Conservation (phyloP, 2,888 invertebrate species). For the Yponomeuta malinellus region DNA sequence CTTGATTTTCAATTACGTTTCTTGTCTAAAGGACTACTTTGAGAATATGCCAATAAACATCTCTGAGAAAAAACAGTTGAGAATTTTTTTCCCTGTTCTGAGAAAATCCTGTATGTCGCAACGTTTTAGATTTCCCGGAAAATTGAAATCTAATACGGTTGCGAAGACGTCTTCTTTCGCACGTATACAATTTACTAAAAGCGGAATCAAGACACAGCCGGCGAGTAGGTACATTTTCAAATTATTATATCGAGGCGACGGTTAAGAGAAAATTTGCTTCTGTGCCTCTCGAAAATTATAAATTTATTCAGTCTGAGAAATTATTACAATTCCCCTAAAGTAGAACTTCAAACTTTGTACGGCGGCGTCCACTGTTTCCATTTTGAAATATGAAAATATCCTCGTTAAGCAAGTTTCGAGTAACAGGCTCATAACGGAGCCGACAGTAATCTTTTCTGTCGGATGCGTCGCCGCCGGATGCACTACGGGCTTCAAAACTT, state of each 20-base stretch:
- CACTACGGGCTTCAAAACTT: slow-evolving; percentile 11
- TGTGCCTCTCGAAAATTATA: neutral
- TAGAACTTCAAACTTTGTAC: neutral
- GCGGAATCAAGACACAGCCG: slow-evolving; percentile 4
- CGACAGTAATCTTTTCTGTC: neutral
- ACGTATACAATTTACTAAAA: neutral
- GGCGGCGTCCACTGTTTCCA: neutral
- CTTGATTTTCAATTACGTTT: neutral
- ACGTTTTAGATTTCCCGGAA: neutral
- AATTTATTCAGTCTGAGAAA: neutral
- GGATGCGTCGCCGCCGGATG: neutral
- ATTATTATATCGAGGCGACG: neutral
- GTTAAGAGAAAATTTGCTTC: neutral
- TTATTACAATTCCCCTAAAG: neutral
- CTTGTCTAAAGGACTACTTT: neutral
- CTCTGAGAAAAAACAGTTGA: too few species aligned
- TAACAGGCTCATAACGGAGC: neutral
- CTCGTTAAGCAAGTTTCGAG: neutral
- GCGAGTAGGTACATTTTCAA: neutral
- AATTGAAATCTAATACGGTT: slow-evolving; percentile 1
- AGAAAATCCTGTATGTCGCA: too few species aligned
- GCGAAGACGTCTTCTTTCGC: neutral
- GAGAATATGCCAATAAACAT: neutral
- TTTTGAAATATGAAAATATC: neutral
- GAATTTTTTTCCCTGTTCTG: too few species aligned